Evolutionary conservation across 1,140 invertebrate genomes (phyloP).

Genomic region (Rhynchophorus ferrugineus): DNA sequence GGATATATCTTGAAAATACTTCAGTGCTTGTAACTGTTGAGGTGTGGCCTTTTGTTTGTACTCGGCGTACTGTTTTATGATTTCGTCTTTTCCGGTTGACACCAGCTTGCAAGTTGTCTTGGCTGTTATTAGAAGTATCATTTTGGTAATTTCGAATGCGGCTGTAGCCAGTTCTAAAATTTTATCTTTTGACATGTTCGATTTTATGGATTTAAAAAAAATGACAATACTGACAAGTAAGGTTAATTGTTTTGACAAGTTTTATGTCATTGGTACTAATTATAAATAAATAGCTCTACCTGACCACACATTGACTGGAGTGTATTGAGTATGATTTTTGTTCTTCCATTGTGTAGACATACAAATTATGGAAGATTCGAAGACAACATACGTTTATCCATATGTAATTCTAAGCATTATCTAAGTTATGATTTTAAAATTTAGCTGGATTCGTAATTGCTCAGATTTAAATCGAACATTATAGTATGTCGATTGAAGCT

Average conservation of each 20-base stretch:
- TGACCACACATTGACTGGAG: not conserved
- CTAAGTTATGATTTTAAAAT: no score
- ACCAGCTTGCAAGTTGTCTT: slow-evolving; percentile 21
- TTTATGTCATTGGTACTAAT: no score
- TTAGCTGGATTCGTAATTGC: no score
- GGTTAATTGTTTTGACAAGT: not conserved
- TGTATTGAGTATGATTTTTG: no score
- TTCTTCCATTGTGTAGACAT: no score
- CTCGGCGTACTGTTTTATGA: slow-evolving; percentile 20
- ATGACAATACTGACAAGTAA: not conserved
- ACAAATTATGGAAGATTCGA: no score
- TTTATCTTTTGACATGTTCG: slow-evolving; percentile 22
- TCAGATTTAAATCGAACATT: no score
- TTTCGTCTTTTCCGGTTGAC: slow-evolving; percentile 16
- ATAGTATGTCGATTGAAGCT: no score
- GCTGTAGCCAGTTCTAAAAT: slow-evolving; percentile 13
- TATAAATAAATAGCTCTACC: no score
- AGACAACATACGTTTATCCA: no score
- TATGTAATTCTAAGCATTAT: no score
- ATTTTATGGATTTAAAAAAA: not conserved
- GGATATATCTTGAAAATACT: slow-evolving; percentile 7
- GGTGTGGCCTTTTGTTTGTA: slow-evolving; percentile 20
- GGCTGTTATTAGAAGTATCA: slow-evolving; percentile 21
- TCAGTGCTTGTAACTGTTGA: slow-evolving; percentile 9
- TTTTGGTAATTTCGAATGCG: slow-evolving; percentile 25